Base-by-base conservation (phyloP, 2,888 invertebrate genomes). In the Rhingia campestris region DNA sequence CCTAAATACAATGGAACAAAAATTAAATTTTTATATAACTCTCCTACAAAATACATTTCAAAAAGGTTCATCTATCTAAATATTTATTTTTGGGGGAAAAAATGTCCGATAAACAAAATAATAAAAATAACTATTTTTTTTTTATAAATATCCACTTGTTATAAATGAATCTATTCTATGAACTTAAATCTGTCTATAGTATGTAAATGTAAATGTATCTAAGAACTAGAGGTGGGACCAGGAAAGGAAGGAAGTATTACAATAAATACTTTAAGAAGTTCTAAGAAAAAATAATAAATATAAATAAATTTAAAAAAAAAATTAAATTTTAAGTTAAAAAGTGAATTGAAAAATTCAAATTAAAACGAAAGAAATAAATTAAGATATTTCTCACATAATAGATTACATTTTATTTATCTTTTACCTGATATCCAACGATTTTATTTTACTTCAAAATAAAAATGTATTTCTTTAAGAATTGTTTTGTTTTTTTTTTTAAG, bases 141-240 rank as follows among this genome's bases (percentile, higher is more conserved):
- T 22, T 22, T 22, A 2, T n/a, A 30, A 58, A 63, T 63, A 77
- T 43, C 43, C 33, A 54, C 58, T 75, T 76, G 70, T 33, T 63
- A 56, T 70, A 80, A 22, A 64, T 45, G 63, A 84, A 61, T 77
- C 73, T 72, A 77, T 33, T 61, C 84, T 84, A 82, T 81, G 30
- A 69, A 82, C 59, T 77, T 39, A 80, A 84, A 79, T 84, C 69
- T 84, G 84, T 84, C 84, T 84, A 79, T 58, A 64, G 74, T 84
- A 84, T 84, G 84, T 84, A 74, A 84, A 84, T 84, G 84, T 84
- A 54, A 69, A 84, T 84, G 84, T 84, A 37, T 80, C 84, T 84
- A 84, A 70, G 66, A 79, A 56, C 84, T 84, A 84, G 74, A 66
- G 84, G 70, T 22, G 6, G 79, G 79, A 64, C 14, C n/a, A 59